Evolutionary conservation across 2,113 vertebrate genomes (phyloP).

Genomic region (Anoplopoma fimbria): DNA sequence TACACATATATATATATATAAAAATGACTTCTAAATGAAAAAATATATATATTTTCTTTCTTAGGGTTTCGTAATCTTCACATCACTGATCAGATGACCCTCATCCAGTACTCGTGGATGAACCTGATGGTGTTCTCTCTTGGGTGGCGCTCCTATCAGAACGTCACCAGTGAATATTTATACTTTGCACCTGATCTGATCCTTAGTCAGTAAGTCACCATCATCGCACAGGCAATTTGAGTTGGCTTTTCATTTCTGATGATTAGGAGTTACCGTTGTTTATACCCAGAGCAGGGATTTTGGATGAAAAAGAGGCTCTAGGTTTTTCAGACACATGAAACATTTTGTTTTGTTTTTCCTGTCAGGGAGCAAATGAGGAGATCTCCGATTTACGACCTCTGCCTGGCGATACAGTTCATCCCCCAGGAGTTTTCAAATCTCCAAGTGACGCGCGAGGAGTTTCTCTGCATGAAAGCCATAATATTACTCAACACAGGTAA

Average conservation of each 20-base stretch:
- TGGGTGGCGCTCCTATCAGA: conserved; percentile 97
- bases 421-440: conserved; percentile 96
- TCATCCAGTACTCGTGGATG: conserved; percentile 99
- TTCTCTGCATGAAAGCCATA: conserved; percentile 98
- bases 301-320: neutral
- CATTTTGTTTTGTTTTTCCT: neutral
- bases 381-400: conserved; percentile 95
- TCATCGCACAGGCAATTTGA: neutral
- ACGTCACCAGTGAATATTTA: conserved; percentile 93
- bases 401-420: conserved; percentile 95
- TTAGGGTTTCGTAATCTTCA: conserved; percentile 95
- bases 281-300: neutral
- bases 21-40: neutral
- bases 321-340: neutral
- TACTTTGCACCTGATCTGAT: conserved; percentile 98
- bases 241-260: neutral
- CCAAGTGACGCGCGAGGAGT: conserved; percentile 94
- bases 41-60: neutral
- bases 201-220: conserved; percentile 93
- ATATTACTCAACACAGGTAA: conserved; percentile 96
- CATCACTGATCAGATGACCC: conserved; percentile 97
- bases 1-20: neutral
- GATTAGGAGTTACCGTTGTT: neutral
- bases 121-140: conserved; percentile 96
- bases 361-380: conserved; percentile 94